Evolutionary conservation across 2,797 vertebrate species (phyloP), one percentile per base, ranked within the genome.

Genomic region (Aselliscus stoliczkanus): DNA sequence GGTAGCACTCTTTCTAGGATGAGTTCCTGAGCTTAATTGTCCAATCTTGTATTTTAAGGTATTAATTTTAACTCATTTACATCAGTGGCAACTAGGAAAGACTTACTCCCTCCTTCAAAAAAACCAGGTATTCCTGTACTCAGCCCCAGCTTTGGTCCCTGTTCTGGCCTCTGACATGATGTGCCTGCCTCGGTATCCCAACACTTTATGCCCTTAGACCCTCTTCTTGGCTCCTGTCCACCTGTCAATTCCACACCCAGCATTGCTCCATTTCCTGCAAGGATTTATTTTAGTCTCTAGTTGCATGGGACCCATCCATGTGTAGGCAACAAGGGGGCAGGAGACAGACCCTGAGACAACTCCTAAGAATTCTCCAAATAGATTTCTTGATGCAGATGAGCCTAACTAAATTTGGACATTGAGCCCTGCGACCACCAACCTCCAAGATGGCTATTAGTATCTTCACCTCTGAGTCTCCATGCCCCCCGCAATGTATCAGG

Each of bases 141-240:
- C 9, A 23, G 27, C 60, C 37, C 47, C 50, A 82, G 3, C 18
- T 39, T 23, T 8, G 21, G 2, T n/a, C 56, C 34, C 23, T 4
- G 6, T 17, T 44, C 10, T 4, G 12, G 29, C 31, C 23, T 44
- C 11, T 10, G 52, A 6, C 8, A 0, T 4, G 15, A 23, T 29
- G 15, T 4, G 29, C 29, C 20, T 13, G 47, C 14, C 25, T 18
- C 10, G 72, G 65, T 42, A 31, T 37, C 60, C 47, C 62, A 81
- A 29, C 14, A 20, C 14, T 34, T 72, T 54, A 1, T 11, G 1
- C 37, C 4, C 6, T 37, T 27, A 62, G 5, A 31, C 25, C 37
- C 20, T 21, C 25, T 52, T 56, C 31, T 60, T 60, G 50, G 47
- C 5, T 54, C 50, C 50, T 60, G 27, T 64, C 90, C 14, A 2